These are phyloP conservation scores for Propithecus coquereli DNA, from an alignment of 2,113 vertebrate genomes.

Conservation along the genomic window DNA sequence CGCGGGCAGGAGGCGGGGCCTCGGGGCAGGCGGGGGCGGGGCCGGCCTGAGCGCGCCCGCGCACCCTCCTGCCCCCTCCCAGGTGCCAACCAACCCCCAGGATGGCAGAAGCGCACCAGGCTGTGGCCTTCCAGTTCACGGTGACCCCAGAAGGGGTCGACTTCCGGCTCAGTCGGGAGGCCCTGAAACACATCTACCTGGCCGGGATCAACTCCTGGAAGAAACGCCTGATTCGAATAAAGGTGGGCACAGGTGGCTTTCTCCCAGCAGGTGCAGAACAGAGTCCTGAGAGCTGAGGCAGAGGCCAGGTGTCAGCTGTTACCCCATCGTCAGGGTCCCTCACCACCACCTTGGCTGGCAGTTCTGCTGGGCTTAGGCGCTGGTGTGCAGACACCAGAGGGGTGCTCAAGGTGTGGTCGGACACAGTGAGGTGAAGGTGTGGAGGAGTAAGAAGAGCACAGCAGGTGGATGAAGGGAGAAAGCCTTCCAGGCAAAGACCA, in stretches of 20 bases:
- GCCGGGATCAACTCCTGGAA: slow-evolving; percentile 91
- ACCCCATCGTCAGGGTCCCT: neutral
- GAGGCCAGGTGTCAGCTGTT: neutral
- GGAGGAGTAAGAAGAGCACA: neutral
- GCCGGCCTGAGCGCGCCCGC: neutral
- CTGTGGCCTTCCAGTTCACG: slow-evolving; percentile 97
- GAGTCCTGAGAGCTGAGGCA: neutral
- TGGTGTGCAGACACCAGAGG: neutral
- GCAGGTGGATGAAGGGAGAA: neutral
- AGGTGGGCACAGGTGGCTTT: slow-evolving; percentile 81
- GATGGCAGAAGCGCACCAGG: slow-evolving; percentile 98
- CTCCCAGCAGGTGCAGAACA: neutral
- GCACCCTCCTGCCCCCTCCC: neutral
- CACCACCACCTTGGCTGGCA: accelerated
- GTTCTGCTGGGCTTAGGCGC: neutral
- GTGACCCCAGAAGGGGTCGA: slow-evolving; percentile 94
- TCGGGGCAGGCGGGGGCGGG: neutral
- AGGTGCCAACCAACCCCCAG: slow-evolving; percentile 43
- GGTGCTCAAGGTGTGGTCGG: neutral
- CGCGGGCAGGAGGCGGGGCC: neutral
- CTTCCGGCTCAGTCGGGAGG: slow-evolving; percentile 91
- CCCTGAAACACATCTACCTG: slow-evolving; percentile 91
- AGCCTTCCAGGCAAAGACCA: neutral
- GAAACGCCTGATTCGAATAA: slow-evolving; percentile 90
- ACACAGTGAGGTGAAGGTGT: neutral